Base-by-base conservation (phyloP, 2,113 vertebrate species). In the Callipepla squamata region DNA sequence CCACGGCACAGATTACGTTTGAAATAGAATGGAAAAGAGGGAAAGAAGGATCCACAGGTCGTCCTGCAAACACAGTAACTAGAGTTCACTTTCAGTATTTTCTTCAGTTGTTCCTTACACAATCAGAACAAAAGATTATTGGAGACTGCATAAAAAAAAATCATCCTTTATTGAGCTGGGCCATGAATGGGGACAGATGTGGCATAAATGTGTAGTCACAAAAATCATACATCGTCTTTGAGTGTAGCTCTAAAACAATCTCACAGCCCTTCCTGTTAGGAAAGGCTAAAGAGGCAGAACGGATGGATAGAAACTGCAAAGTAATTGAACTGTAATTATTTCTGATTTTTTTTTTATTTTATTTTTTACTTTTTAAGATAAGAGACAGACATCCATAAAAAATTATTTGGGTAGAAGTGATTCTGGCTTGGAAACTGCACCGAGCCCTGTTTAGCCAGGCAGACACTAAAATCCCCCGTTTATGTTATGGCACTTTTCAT, bases 1-100 rank as follows among this genome's bases (percentile, higher is more conserved):
- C 80, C 7, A 97, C 36, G 65, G 79, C 85, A 91, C 89, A 93
- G 42, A 86, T 97, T 30, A 97, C 96, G 70, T 96, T 97, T 67
- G 95, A 89, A 10, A 89, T 93, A 58, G 96, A 70, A 69, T 91
- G 95, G 70, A 97, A 89, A 44, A 97, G 94, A 65, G 59, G 50
- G 19, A 86, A 79, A 30, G 65, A 91, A 53, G 95, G 96, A 77
- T 97, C 73, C 57, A 96, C 91, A 36, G 97, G 88, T 86, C 65
- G 92, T 34, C 96, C 96, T 98, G 86, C 72, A 90, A 70, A 87
- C 57, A 86, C 44, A 92, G 36, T 75, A 82, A 82, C 9, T 42
- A 12, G 12, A 53, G 30, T 21, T 88, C 70, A 91, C 44, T 89
- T 36, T 69, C 32, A 63, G 11, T 21, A 18, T 2, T 85, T 80